phyloP scores from a whole-genome alignment of 2,888 invertebrate species.

The Tachina lurida region DNA sequence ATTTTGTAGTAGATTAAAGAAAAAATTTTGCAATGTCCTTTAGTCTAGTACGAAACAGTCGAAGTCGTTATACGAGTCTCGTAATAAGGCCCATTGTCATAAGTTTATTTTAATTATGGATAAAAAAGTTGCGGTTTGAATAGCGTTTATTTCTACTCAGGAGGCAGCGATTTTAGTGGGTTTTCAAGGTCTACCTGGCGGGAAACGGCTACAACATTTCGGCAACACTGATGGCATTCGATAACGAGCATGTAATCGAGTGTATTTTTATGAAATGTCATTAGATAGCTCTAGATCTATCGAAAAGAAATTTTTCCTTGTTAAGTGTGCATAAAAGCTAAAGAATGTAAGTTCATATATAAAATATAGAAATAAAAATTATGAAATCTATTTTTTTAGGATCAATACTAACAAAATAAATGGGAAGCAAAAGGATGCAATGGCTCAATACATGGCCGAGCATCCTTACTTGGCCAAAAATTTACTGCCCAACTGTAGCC shows the following conservation, averaged over 20 bases:
- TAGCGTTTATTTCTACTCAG: too few species aligned
- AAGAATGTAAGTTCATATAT: background rate
- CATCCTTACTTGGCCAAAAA: constrained; percentile 46
- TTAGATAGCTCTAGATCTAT: background rate
- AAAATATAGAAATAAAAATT: background rate
- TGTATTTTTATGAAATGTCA: background rate
- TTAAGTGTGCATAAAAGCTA: background rate
- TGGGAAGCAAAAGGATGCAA: constrained; percentile 22
- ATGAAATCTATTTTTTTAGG: background rate
- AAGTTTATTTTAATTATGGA: too few species aligned
- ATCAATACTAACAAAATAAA: constrained; percentile 37
- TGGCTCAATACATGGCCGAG: constrained; percentile 32
- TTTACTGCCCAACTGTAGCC: constrained; percentile 32
- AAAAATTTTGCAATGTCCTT: too few species aligned
- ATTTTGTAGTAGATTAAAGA: too few species aligned
- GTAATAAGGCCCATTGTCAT: too few species aligned
- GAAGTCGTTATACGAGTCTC: too few species aligned
- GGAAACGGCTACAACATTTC: too few species aligned
- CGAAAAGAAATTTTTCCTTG: background rate
- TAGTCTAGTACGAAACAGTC: too few species aligned
- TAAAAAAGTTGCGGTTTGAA: too few species aligned
- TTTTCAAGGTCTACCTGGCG: too few species aligned
- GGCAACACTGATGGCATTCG: background rate
- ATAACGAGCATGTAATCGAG: background rate
- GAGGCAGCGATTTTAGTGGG: too few species aligned